Evolutionary conservation across 2,113 vertebrate genomes (phyloP).

Genomic region (Azemiops feae): DNA sequence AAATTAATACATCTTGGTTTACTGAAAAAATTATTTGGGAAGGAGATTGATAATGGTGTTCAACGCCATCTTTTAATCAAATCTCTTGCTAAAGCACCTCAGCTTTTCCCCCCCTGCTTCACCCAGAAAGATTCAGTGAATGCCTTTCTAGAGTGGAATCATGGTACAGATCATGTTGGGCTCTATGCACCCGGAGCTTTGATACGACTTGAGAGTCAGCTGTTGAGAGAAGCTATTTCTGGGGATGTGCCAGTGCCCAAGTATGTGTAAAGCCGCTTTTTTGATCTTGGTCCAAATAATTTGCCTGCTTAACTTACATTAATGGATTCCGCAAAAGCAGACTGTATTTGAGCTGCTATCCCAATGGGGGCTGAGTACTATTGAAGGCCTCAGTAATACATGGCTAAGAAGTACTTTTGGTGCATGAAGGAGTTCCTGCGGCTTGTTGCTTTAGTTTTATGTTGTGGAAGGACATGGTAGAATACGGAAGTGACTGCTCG

Average conservation of each 20-base stretch:
- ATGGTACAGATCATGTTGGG: neutral
- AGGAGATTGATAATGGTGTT: neutral
- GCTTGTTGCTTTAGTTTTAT: neutral
- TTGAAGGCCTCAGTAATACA: neutral
- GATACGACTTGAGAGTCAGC: neutral
- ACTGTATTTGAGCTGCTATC: neutral
- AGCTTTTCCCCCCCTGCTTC: neutral
- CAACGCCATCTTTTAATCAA: neutral
- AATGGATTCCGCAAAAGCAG: neutral
- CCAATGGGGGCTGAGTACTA: neutral
- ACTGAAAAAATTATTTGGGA: neutral
- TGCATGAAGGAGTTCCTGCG: neutral
- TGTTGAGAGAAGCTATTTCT: neutral
- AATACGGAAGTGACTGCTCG: neutral
- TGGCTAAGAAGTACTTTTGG: neutral
- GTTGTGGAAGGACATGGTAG: neutral
- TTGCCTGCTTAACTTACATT: neutral
- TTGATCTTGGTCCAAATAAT: neutral
- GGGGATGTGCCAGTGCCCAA: neutral
- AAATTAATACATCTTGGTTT: neutral
- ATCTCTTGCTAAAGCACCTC: neutral
- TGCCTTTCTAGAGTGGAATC: neutral
- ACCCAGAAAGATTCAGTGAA: neutral
- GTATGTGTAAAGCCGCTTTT: neutral
- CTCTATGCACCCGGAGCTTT: neutral